phyloP scores from a whole-genome alignment of 2,888 invertebrate species.

The Ornithoptera priamus region DNA sequence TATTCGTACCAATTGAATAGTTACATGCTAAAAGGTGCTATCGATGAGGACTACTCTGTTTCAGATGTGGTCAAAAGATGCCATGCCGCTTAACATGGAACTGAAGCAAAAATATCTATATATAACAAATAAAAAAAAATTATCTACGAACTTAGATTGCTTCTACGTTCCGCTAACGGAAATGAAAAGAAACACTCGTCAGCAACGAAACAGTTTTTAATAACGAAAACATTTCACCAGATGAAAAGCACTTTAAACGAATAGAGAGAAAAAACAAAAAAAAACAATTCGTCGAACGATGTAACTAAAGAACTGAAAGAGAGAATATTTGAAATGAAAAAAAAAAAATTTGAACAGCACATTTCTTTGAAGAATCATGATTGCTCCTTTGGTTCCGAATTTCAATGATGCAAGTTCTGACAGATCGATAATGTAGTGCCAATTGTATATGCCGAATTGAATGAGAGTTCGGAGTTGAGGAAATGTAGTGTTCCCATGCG shows the following conservation, averaged over 20 bases:
- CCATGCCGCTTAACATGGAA: neutral
- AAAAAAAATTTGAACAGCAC: conserved; percentile 15
- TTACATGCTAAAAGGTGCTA: neutral
- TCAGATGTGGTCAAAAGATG: neutral
- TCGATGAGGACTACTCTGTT: neutral
- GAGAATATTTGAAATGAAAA: neutral
- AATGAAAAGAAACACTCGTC: neutral
- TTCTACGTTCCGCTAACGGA: neutral
- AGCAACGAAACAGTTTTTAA: neutral
- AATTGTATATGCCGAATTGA: conserved; percentile 18
- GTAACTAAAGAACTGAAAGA: neutral
- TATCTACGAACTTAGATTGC: neutral
- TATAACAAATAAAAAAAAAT: neutral
- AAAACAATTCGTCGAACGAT: neutral
- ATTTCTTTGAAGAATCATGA: conserved; percentile 6
- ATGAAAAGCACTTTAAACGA: neutral
- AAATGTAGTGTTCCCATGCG: conserved; percentile 41
- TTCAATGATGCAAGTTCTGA: neutral
- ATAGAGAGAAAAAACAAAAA: neutral
- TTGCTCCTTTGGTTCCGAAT: neutral
- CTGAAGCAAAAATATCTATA: neutral
- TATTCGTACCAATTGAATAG: neutral
- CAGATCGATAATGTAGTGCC: neutral
- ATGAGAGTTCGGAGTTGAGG: conserved; percentile 26
- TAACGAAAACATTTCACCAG: neutral